phyloP scores from a whole-genome alignment of 2,113 vertebrate species.

The Agapornis roseicollis region DNA sequence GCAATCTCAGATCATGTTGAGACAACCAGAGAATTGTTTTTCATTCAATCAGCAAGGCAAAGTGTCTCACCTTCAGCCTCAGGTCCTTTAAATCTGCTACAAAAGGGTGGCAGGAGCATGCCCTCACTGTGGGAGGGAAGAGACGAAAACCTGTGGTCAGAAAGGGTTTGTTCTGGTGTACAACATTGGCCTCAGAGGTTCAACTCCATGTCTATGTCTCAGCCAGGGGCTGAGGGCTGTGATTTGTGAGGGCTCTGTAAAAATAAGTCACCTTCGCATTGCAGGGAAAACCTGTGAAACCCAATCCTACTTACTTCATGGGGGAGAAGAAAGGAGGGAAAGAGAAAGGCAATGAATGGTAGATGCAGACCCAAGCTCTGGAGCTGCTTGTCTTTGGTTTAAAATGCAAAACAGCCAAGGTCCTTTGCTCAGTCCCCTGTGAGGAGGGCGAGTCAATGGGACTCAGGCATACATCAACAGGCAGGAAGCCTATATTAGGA shows the following conservation, averaged over 20 bases:
- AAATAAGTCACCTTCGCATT: neutral
- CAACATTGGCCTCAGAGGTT: neutral
- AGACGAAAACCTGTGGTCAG: neutral
- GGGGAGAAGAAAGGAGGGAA: neutral
- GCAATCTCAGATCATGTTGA: neutral
- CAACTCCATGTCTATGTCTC: neutral
- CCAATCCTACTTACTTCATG: neutral
- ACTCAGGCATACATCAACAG: neutral
- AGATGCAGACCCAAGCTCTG: neutral
- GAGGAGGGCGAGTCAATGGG: neutral
- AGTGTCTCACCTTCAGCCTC: neutral
- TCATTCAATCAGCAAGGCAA: neutral
- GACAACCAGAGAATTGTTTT: neutral
- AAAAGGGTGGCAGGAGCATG: rapidly evolving
- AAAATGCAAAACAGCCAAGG: neutral
- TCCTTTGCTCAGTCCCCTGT: neutral
- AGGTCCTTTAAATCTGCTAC: neutral
- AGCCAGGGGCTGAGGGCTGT: neutral
- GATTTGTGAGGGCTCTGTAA: neutral
- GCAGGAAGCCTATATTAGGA: neutral
- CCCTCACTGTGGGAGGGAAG: rapidly evolving
- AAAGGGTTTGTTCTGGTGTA: neutral
- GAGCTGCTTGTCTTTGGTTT: neutral
- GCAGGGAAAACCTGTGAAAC: rapidly evolving
- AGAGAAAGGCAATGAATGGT: neutral